Conservation (phyloP, 2,888 invertebrate species). For the Nephrotoma appendiculata region DNA sequence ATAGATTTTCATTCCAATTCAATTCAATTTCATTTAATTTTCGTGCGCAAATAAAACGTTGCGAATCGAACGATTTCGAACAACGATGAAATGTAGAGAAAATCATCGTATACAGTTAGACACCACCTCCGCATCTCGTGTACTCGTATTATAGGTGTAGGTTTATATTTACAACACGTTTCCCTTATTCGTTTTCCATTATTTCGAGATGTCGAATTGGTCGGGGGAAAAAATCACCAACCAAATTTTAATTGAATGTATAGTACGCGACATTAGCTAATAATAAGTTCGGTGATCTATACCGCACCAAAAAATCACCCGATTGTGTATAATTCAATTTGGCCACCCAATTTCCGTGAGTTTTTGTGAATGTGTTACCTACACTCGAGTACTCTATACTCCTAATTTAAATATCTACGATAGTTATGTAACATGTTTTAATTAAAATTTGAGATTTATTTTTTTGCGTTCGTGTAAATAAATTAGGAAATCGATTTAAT, state of each 20-base stretch:
- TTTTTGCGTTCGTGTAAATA: neutral
- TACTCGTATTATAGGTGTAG: too few species aligned
- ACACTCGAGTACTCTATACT: neutral
- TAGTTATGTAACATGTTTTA: neutral
- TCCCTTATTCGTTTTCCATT: too few species aligned
- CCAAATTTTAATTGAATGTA: too few species aligned
- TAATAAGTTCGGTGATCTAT: neutral
- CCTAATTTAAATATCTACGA: neutral
- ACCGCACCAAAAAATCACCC: neutral
- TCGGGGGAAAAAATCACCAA: too few species aligned
- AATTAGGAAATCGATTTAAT: neutral
- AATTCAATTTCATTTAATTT: neutral
- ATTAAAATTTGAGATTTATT: neutral
- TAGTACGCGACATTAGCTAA: neutral
- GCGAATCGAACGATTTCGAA: neutral
- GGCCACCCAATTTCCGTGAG: neutral
- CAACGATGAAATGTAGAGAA: too few species aligned
- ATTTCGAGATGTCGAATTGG: too few species aligned
- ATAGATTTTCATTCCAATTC: neutral
- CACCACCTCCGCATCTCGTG: too few species aligned
- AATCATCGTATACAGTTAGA: too few species aligned
- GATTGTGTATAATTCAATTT: neutral
- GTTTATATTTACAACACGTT: too few species aligned
- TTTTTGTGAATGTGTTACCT: neutral
- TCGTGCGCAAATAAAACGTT: neutral